Base-by-base conservation (phyloP, 2,888 invertebrate species). In the Zygothrica quintamaculata region DNA sequence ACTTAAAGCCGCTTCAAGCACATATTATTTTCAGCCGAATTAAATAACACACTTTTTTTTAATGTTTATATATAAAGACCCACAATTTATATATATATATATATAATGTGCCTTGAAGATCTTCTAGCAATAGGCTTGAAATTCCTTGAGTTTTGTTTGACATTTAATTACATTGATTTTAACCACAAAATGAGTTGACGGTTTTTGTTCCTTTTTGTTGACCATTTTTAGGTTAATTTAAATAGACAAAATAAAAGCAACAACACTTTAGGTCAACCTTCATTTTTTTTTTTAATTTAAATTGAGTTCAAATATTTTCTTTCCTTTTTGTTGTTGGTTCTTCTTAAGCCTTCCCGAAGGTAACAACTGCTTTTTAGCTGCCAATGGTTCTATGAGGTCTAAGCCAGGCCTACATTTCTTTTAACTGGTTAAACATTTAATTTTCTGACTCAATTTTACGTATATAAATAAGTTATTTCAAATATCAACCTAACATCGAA, bases 121-220 rank as follows among this genome's bases (percentile, higher is more conserved):
- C 52, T 51, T 22, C 36, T 47, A 31, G 33, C 9, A 37, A 61
- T 64, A 55, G 61, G 44, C 43, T 50, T 12, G 26, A 50, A 60
- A 61, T 65, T 85, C 76, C 79, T 85, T 80, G 86, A 76, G 65
- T 52, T 22, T 64, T 52, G 39, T 39, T 40, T 31, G 51, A 40
- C 31, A 42, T 43, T 61, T 74, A 73, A 78, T 76, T 70, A 73
- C 65, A 67, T 48, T 43, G 56, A 60, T 60, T 75, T 57, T 37
- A 51, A 22, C 50, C 76, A 64, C 55, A 22, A 79, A 85, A 85
- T 79, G 84, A 79, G 73, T 85, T 85, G 79, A 79, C 86, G 85
- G 39, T 25, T 58, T 74, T 60, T 7, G n/a, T 44, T 29, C 5
- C 9, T 8, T 15, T 48, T 29, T 29, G 29, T 8, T 29, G n/a